phyloP scores from a whole-genome alignment of 2,797 vertebrate species.

The Eospalax fontanierii region DNA sequence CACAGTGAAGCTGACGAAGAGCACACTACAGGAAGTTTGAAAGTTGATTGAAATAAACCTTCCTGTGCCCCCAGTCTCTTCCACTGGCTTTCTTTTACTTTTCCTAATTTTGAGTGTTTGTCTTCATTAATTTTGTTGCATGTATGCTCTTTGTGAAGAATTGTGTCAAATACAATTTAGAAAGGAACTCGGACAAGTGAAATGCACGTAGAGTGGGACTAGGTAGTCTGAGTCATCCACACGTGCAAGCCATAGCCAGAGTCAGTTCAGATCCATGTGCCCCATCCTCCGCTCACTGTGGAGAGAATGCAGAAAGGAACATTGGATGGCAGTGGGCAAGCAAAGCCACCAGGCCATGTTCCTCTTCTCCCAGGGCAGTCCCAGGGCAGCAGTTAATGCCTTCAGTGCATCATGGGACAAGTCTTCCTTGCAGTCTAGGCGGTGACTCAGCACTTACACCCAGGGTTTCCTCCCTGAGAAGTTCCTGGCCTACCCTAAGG shows the following conservation, averaged over 20 bases:
- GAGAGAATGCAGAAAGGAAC: not conserved
- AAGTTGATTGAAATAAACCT: not conserved
- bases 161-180: not conserved
- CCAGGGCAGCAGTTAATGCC: not conserved
- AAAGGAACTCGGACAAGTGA: not conserved
- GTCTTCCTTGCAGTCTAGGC: not conserved
- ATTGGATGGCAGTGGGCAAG: not conserved
- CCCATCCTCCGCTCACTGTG: not conserved
- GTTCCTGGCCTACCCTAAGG: not conserved
- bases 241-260: not conserved
- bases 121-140: not conserved
- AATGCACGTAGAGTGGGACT: not conserved
- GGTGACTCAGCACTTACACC: not conserved
- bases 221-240: not conserved
- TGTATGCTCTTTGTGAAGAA: not conserved
- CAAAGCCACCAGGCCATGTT: not conserved
- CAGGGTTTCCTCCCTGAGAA: not conserved
- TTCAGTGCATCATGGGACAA: accelerated
- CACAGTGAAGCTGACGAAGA: not conserved
- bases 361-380: not conserved
- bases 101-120: not conserved
- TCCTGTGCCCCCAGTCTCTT: not conserved
- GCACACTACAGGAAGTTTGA: not conserved
- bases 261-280: not conserved
- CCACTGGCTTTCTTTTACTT: not conserved